Percentiles rank a stretch among this genome's conserved stretches.
These are phyloP conservation scores for Anorthoa munda DNA, from an alignment of 2,888 invertebrate species.

Conservation along the genomic window DNA sequence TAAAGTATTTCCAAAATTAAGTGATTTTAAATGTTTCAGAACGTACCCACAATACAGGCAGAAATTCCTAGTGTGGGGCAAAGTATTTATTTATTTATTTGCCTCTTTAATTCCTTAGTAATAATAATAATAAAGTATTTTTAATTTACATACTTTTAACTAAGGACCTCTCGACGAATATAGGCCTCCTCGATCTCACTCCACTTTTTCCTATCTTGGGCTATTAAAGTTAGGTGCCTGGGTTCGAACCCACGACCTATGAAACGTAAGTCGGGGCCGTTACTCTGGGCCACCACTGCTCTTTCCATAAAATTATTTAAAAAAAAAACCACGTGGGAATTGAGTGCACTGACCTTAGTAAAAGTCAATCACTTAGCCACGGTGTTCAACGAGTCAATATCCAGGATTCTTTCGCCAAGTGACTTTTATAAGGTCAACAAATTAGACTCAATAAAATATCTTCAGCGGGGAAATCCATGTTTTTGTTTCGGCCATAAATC, in stretches of 20 bases:
- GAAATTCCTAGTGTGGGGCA: too few species aligned
- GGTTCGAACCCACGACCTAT: too few species aligned
- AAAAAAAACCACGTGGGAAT: not conserved
- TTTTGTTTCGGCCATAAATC: conserved; percentile 26
- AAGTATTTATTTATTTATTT: too few species aligned
- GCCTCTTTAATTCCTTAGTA: not conserved
- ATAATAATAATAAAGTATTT: not conserved
- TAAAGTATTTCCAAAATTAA: too few species aligned
- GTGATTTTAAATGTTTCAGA: too few species aligned
- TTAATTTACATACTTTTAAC: not conserved
- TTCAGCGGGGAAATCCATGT: conserved; percentile 10
- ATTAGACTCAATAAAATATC: conserved; percentile 21
- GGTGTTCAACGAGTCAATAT: not conserved
- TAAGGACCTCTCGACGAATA: not conserved
- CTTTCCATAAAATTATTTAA: not conserved
- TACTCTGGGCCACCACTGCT: too few species aligned
- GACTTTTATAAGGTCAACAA: conserved; percentile 10
- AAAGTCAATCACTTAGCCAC: conserved; percentile 18
- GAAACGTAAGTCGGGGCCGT: too few species aligned
- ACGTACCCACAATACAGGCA: too few species aligned
- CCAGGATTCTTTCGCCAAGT: not conserved
- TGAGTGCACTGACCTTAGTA: not conserved
- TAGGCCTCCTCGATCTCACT: not conserved
- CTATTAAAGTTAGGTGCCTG: too few species aligned
- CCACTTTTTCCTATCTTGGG: not conserved